Evolutionary conservation across 1,140 invertebrate genomes (phyloP), one percentile per base, ranked within the genome.

Genomic region (Orius insidiosus): DNA sequence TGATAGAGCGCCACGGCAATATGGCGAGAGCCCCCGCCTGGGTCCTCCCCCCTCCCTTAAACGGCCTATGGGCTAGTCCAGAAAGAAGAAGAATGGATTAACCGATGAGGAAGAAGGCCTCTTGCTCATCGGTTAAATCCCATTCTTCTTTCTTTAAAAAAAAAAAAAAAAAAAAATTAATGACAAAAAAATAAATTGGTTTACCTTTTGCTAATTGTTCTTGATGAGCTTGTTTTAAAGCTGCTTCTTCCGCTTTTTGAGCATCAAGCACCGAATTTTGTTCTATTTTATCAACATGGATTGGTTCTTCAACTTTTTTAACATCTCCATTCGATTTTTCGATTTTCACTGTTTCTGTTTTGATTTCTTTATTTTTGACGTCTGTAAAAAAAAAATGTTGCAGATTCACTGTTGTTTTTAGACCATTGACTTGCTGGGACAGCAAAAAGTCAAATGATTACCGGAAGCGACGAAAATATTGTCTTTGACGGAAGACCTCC

Each of bases 401-500:
- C 35, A 3, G 14, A 13, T 36, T 4, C 9, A 9, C 9, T 13
- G 9, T 36, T 13, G 9, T 36, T n/a, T n/a, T n/a, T n/a, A n/a
- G n/a, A n/a, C n/a, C n/a, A n/a, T n/a, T n/a, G n/a, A n/a, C n/a
- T n/a, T n/a, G n/a, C n/a, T n/a, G n/a, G n/a, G n/a, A 36, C n/a
- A 13, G n/a, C 9, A 15, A 36, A n/a, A 36, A 36, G 3, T 7
- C 24, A 4, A 4, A 24, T 24, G 3, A 4, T 24, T 24, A 24
- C 24, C 24, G 24, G 24, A 24, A 4, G 24, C 24, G 24, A 31
- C 34, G 32, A 38, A 35, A 46, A 19, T 35, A 30, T 38, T 49
- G 38, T 36, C 45, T 45, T 51, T 43, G 16, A 43, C 45, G 5
- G 51, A 53, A 7, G 49, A 43, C 45, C 43, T 47, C 43, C 50